Percentiles rank a stretch among this genome's conserved stretches.
These are phyloP conservation scores for Meganola albula DNA, from an alignment of 2,888 invertebrate genomes.

Conservation along the genomic window DNA sequence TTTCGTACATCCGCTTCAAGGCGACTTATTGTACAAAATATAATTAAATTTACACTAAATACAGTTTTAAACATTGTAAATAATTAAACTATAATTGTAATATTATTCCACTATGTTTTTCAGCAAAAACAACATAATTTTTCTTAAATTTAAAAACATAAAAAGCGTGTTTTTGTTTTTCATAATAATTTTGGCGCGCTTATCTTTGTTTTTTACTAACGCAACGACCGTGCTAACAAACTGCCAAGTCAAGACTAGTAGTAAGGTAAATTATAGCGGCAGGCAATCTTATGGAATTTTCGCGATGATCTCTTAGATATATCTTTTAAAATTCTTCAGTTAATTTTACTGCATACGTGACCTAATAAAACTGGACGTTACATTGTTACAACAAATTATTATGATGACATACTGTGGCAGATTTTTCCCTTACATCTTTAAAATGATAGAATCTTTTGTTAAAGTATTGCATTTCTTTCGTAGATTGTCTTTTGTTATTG, in stretches of 20 bases:
- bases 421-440: too few species aligned
- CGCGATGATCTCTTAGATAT: constrained; percentile 21
- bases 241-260: constrained; percentile 22
- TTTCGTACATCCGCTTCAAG: neutral
- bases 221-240: constrained; percentile 26
- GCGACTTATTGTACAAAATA: neutral
- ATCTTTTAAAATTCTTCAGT: constrained; percentile 4
- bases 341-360: too few species aligned
- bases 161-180: constrained; percentile 7
- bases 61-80: neutral
- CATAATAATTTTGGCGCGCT: constrained; percentile 22
- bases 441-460: too few species aligned
- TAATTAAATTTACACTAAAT: neutral
- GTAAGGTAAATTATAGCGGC: neutral
- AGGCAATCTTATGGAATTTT: constrained; percentile 20
- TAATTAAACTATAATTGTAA: neutral
- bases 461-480: too few species aligned
- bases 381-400: too few species aligned
- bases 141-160: constrained; percentile 10
- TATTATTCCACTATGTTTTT: neutral
- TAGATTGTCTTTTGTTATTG: too few species aligned
- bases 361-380: too few species aligned
- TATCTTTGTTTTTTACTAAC: constrained; percentile 14
- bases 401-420: too few species aligned
- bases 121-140: constrained; percentile 7